These are phyloP conservation scores for Liasis olivaceus DNA, from an alignment of 2,797 vertebrate species.

Conservation along the genomic window DNA sequence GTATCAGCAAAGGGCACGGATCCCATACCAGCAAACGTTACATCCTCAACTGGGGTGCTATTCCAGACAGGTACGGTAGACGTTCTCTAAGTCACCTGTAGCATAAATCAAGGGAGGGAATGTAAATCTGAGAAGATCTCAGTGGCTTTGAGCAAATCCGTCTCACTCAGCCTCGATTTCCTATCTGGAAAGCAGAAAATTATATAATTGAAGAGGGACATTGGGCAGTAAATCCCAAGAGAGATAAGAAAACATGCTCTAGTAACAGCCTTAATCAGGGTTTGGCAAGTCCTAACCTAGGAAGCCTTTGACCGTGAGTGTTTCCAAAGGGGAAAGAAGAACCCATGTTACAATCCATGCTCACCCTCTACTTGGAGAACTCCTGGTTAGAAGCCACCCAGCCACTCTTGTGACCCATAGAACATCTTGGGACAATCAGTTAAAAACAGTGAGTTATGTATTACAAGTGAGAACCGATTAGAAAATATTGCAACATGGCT, in stretches of 20 bases:
- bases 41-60: slow-evolving; percentile 64
- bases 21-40: slow-evolving; percentile 58
- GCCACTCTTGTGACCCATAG: not conserved
- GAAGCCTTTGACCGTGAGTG: not conserved
- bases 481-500: not conserved
- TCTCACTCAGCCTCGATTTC: not conserved
- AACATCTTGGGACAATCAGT: not conserved
- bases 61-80: slow-evolving; percentile 62
- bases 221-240: not conserved
- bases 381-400: not conserved
- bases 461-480: not conserved
- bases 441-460: not conserved
- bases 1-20: slow-evolving; percentile 52
- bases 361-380: not conserved
- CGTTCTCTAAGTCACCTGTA: not conserved
- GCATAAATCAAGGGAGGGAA: too few species aligned
- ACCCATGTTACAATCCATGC: not conserved
- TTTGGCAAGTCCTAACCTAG: too few species aligned
- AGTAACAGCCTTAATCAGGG: not conserved
- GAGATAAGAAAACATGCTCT: not conserved
- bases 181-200: not conserved
- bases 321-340: not conserved
- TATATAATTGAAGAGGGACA: not conserved
- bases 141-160: not conserved
- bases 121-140: not conserved